Evolutionary conservation across 53 echinoderm and acorn worm species (phyloP).

Genomic region (Henricia sp.): DNA sequence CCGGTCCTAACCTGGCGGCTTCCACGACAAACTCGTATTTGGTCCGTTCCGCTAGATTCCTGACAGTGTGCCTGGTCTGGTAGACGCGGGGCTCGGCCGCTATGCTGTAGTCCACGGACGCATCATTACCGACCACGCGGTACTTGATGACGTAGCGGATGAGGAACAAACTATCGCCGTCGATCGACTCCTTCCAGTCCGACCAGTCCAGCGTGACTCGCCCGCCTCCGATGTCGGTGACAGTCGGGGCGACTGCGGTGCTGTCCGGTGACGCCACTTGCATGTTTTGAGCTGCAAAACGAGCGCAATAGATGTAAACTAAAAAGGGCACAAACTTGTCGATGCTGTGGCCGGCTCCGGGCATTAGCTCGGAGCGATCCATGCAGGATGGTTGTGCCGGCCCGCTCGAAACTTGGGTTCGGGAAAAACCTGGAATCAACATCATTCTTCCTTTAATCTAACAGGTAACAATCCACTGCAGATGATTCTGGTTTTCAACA

Average conservation of each 20-base stretch:
- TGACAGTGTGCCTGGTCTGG: conserved; percentile 57
- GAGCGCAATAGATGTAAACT: conserved; percentile 52
- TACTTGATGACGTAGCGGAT: conserved; percentile 70
- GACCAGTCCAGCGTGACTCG: conserved; percentile 70
- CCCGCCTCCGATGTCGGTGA: conserved; percentile 50
- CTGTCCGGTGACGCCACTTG: not conserved
- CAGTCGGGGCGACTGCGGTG: conserved; percentile 24
- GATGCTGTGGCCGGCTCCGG: conserved; percentile 37
- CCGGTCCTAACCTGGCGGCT: conserved; percentile 49
- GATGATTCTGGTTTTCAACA: too few species aligned
- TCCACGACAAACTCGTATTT: conserved; percentile 85
- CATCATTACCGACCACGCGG: conserved; percentile 49
- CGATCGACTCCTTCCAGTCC: conserved; percentile 61
- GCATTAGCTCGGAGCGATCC: conserved; percentile 51
- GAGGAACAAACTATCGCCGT: conserved; percentile 44
- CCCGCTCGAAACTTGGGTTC: not conserved
- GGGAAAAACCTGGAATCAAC: conserved; percentile 49
- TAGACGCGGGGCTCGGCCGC: conserved; percentile 59
- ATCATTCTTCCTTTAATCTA: too few species aligned
- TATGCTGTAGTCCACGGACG: conserved; percentile 25
- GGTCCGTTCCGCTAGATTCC: conserved; percentile 60
- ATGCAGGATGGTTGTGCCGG: conserved; percentile 32
- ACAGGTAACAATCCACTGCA: too few species aligned
- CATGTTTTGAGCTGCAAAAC: conserved; percentile 44
- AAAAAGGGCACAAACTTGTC: conserved; percentile 37